Conservation (phyloP, 2,797 vertebrate genomes). For the Tapera naevia region DNA sequence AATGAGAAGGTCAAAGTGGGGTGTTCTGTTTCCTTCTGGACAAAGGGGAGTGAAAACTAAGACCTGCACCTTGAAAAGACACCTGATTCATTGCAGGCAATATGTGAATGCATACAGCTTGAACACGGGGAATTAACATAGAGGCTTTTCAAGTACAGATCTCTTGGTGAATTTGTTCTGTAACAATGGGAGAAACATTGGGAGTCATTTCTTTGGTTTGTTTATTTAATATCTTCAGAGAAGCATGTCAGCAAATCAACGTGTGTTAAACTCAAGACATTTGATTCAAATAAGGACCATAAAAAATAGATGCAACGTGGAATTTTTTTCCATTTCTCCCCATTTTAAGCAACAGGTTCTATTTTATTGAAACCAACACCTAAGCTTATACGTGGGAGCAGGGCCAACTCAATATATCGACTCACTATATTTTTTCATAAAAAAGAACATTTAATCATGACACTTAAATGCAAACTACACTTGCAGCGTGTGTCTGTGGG, state of each 20-base stretch:
- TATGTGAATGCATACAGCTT: background rate
- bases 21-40: background rate
- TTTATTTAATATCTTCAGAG: background rate
- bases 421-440: background rate
- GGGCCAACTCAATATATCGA: background rate
- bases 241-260: background rate
- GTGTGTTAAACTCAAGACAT: background rate
- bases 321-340: background rate
- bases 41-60: slow-evolving; percentile 2
- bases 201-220: background rate
- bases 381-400: background rate
- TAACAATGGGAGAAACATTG: background rate
- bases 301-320: background rate
- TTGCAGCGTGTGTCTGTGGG: background rate
- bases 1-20: slow-evolving; percentile 1
- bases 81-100: background rate
- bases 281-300: background rate
- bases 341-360: background rate
- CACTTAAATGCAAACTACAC: background rate
- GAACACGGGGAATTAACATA: background rate
- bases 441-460: background rate
- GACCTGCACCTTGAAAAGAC: background rate
- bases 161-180: background rate
- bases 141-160: background rate
- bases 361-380: background rate